Percentiles rank a stretch among this genome's conserved stretches.
Conservation (phyloP, 2,797 vertebrate genomes). For the Passerculus sandwichensis region DNA sequence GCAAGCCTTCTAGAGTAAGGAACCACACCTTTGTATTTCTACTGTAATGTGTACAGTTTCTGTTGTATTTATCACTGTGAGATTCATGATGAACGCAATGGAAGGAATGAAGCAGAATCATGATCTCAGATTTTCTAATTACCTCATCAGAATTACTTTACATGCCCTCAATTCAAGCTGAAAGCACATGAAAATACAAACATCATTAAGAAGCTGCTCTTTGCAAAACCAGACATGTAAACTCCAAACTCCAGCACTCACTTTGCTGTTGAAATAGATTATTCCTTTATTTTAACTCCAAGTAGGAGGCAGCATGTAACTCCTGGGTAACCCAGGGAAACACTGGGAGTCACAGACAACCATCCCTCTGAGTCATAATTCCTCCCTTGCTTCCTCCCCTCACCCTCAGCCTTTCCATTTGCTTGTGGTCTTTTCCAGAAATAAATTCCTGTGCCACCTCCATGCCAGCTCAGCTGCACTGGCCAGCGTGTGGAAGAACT, state of each 20-base stretch:
- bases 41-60: rapidly evolving
- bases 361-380: neutral
- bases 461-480: neutral
- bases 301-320: neutral
- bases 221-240: neutral
- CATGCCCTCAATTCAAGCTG: neutral
- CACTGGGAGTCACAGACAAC: neutral
- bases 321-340: neutral
- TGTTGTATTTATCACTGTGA: neutral
- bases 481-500: neutral
- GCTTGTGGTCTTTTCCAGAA: neutral
- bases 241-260: neutral
- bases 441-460: neutral
- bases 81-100: neutral
- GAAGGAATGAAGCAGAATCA: neutral
- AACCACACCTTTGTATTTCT: neutral
- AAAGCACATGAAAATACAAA: neutral
- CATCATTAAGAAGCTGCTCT: neutral
- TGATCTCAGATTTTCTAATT: neutral
- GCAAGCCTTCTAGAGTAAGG: neutral
- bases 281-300: neutral
- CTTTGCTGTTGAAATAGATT: neutral
- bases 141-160: neutral
- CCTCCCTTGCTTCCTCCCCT: neutral
- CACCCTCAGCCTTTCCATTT: neutral